phyloP scores from a whole-genome alignment of 2,888 invertebrate genomes.

The Chrysolina haemoptera region DNA sequence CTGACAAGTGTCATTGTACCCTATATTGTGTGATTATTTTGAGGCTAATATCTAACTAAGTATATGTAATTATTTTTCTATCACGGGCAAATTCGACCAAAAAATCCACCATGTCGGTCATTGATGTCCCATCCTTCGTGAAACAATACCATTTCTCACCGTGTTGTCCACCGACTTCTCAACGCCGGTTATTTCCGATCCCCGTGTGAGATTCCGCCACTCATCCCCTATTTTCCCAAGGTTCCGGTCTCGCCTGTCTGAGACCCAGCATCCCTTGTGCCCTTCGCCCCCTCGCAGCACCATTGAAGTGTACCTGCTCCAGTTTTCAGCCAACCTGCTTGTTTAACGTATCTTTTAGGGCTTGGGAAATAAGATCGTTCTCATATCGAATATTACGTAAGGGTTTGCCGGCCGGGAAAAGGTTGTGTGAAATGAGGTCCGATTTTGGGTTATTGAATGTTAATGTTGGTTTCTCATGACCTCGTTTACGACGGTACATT shows the following conservation, averaged over 20 bases:
- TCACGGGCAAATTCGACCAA: neutral
- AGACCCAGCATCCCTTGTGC: constrained; percentile 20
- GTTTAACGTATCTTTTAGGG: constrained; percentile 4
- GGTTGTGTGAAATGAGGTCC: too few species aligned
- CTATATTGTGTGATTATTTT: too few species aligned
- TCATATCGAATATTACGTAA: neutral
- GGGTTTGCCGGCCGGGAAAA: too few species aligned
- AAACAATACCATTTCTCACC: constrained; percentile 11
- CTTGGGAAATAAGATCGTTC: constrained; percentile 2
- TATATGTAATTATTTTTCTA: too few species aligned
- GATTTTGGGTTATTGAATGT: too few species aligned
- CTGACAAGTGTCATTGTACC: too few species aligned
- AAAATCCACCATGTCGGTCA: neutral
- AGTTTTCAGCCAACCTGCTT: constrained; percentile 17
- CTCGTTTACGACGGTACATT: too few species aligned
- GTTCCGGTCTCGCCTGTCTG: constrained; percentile 28
- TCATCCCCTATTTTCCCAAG: constrained; percentile 32
- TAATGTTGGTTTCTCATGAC: too few species aligned
- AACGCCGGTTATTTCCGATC: constrained; percentile 18
- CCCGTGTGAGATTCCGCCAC: constrained; percentile 27
- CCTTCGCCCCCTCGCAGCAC: constrained; percentile 13
- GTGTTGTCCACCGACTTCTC: neutral
- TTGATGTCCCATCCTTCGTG: neutral
- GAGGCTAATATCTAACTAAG: too few species aligned
- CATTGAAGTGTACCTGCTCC: constrained; percentile 13